Percentiles rank a stretch among this genome's conserved stretches.
Conservation (phyloP, 2,113 vertebrate species). For the Numida meleagris region DNA sequence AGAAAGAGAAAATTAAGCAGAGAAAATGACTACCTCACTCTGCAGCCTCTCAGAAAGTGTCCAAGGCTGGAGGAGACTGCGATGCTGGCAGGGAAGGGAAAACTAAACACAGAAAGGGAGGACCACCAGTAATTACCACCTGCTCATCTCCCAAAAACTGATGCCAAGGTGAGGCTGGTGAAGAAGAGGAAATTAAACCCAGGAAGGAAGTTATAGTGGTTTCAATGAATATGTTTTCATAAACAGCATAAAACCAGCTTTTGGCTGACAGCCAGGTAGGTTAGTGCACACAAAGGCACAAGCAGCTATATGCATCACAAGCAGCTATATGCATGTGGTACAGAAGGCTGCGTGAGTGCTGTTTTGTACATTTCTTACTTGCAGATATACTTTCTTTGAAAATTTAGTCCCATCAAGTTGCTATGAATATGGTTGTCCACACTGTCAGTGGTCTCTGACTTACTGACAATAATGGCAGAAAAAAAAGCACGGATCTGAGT, state of each 20-base stretch:
- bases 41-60: no score
- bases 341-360: background rate
- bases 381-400: background rate
- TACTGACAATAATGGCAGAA: background rate
- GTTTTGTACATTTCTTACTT: background rate
- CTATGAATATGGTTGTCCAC: background rate
- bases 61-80: no score
- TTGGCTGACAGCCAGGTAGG: background rate
- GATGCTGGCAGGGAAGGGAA: no score
- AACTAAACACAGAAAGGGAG: no score
- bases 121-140: no score
- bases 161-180: no score
- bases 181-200: no score
- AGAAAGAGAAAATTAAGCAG: no score
- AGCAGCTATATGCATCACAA: no score
- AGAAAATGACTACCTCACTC: no score
- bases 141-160: no score
- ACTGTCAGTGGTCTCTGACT: background rate
- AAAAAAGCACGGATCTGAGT: background rate
- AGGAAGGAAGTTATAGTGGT: background rate
- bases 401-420: background rate
- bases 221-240: background rate
- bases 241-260: background rate
- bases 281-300: background rate
- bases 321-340: accelerated